Conservation (phyloP, 2,797 vertebrate species). For the Sebastes diaconus region DNA sequence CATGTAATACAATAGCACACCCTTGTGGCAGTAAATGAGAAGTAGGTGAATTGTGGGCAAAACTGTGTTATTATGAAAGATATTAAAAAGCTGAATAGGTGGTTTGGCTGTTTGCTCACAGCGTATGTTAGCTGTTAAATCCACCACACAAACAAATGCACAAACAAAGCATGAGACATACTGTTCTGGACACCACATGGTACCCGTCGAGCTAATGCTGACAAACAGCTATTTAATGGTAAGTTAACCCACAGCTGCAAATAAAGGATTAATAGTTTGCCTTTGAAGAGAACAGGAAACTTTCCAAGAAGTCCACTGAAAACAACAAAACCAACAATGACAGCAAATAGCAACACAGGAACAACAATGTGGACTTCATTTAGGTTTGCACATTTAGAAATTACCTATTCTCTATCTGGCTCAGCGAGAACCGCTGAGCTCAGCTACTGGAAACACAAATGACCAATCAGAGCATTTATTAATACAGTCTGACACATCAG, state of each 20-base stretch:
- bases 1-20: slow-evolving; percentile 61
- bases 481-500: not conserved
- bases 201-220: slow-evolving; percentile 47
- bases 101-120: slow-evolving; percentile 31
- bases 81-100: slow-evolving; percentile 20
- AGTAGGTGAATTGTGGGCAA: slow-evolving; percentile 1
- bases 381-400: slow-evolving; percentile 6
- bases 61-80: not conserved
- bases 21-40: slow-evolving; percentile 56
- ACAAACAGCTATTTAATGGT: slow-evolving; percentile 44
- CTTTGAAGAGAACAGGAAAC: not conserved
- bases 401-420: not conserved
- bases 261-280: not conserved
- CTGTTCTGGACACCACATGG: slow-evolving; percentile 44
- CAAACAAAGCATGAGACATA: slow-evolving; percentile 33
- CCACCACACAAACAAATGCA: slow-evolving; percentile 40
- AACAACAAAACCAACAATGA: not conserved
- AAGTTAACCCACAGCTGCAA: not conserved
- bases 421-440: not conserved
- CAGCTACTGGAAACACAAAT: no score
- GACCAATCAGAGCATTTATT: not conserved
- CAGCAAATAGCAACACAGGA: not conserved
- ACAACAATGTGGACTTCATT: slow-evolving; percentile 45
- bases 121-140: slow-evolving; percentile 30
- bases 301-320: not conserved